Conservation (phyloP, 1,140 invertebrate species). For the Conus betulinus region DNA sequence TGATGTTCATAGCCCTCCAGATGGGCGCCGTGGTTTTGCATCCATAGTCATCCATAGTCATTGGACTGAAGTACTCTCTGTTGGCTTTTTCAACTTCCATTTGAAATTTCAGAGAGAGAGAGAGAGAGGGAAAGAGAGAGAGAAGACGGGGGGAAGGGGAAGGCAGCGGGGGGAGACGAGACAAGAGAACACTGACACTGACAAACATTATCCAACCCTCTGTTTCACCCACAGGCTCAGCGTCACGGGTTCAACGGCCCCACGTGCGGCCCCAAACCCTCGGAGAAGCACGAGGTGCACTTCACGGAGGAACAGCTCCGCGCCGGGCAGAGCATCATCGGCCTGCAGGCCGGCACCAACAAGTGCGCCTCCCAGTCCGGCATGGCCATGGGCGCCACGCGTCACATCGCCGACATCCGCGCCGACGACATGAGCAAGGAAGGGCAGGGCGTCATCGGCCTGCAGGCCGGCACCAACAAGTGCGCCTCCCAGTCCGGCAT, state of each 20-base stretch:
- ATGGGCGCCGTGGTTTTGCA: no score
- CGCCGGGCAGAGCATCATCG: slow-evolving; percentile 93
- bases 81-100: no score
- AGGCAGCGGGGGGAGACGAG: no score
- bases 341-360: slow-evolving; percentile 84
- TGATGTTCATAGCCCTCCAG: no score
- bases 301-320: slow-evolving; percentile 90
- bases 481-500: slow-evolving; percentile 93
- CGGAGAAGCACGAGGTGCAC: slow-evolving; percentile 89
- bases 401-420: slow-evolving; percentile 72
- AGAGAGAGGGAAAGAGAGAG: neutral
- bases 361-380: slow-evolving; percentile 80
- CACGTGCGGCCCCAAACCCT: slow-evolving; percentile 88
- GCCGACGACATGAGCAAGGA: slow-evolving; percentile 66
- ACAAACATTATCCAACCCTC: neutral
- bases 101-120: slow-evolving; percentile 39
- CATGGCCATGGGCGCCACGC: slow-evolving; percentile 68
- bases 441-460: slow-evolving; percentile 91
- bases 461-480: slow-evolving; percentile 97
- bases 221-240: slow-evolving; percentile 64
- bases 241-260: slow-evolving; percentile 65
- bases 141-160: no score
- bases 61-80: no score
- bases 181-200: no score
- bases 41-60: no score